Percentiles rank a stretch among this genome's conserved stretches.
phyloP scores from a whole-genome alignment of 2,113 vertebrate species.

The Phylloscopus whistleri region DNA sequence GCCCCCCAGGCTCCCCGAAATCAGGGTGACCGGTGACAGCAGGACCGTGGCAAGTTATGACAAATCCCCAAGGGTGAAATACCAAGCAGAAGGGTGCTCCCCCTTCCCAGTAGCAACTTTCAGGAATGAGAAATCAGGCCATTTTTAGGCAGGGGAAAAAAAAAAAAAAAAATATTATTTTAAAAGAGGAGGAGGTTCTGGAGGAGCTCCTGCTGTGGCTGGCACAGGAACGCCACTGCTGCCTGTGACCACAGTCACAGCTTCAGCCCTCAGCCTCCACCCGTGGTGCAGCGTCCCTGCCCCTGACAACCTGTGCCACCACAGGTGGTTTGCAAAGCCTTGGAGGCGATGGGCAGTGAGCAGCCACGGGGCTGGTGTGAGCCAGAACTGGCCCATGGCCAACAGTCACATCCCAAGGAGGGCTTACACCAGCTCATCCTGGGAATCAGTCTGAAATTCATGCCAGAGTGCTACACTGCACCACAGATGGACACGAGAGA shows the following conservation, averaged over 20 bases:
- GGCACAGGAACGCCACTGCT: not conserved
- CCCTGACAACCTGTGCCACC: not conserved
- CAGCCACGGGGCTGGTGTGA: accelerated
- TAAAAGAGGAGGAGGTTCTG: not conserved
- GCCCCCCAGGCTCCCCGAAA: not conserved
- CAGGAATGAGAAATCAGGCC: not conserved
- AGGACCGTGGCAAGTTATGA: not conserved
- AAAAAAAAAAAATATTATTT: not conserved
- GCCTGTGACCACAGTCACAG: not conserved
- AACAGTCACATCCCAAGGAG: not conserved
- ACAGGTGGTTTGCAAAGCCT: accelerated
- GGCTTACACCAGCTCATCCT: accelerated
- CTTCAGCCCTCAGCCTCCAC: not conserved
- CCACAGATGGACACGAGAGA: accelerated
- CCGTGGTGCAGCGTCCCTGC: accelerated
- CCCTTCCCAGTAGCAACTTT: not conserved
- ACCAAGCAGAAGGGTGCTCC: not conserved
- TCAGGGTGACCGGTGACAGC: accelerated
- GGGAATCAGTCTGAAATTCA: accelerated
- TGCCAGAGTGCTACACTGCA: too few species aligned
- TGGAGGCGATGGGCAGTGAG: not conserved
- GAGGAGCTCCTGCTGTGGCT: not conserved
- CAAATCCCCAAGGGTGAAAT: not conserved
- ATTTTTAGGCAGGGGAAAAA: not conserved
- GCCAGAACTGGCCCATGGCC: not conserved